These are phyloP conservation scores for Aviceda subcristata DNA, from an alignment of 2,113 vertebrate genomes.

Conservation along the genomic window DNA sequence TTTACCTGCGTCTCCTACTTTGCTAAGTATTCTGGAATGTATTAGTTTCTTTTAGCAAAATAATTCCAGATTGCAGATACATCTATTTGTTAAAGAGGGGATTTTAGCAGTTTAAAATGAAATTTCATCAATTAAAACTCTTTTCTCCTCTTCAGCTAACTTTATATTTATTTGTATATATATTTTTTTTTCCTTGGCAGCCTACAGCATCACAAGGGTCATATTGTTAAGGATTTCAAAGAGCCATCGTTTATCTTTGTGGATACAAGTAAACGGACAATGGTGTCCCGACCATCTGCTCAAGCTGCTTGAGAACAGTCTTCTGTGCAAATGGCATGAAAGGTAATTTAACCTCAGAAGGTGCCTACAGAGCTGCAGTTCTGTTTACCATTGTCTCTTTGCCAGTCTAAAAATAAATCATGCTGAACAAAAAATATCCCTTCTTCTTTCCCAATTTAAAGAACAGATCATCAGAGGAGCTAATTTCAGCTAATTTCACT, in stretches of 20 bases:
- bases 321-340: conserved; percentile 52
- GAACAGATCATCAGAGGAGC: background rate
- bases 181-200: background rate
- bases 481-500: conserved; percentile 33
- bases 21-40: background rate
- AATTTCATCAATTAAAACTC: background rate
- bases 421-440: background rate
- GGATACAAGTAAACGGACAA: conserved; percentile 22
- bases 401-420: conserved; percentile 47
- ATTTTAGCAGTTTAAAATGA: background rate
- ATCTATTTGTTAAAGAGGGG: background rate
- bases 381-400: conserved; percentile 28
- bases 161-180: background rate
- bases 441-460: background rate
- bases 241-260: conserved; percentile 22
- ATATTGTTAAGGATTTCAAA: conserved; percentile 31
- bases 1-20: background rate
- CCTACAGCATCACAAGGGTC: background rate
- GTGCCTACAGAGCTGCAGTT: conserved; percentile 30
- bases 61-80: background rate
- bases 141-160: background rate
- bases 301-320: conserved; percentile 29
- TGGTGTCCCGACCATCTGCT: conserved; percentile 12
- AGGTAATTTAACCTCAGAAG: conserved; percentile 47
- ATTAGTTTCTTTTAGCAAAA: background rate